Evolutionary conservation across 1,140 invertebrate genomes (phyloP), one percentile per base, ranked within the genome.

Genomic region (Notospermus geniculatus): DNA sequence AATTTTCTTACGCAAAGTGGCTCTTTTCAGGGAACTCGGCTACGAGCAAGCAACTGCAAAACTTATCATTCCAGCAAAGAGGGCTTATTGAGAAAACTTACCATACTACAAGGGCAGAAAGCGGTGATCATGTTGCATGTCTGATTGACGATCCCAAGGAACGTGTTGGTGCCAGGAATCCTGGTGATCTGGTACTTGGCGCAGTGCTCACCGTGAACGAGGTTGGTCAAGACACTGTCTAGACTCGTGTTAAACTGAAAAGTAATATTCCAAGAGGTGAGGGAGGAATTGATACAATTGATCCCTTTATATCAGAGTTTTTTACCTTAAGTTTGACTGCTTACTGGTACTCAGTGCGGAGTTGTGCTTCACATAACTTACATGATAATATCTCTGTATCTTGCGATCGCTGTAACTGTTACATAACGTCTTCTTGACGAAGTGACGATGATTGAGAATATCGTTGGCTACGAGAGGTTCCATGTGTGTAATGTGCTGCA

Each of bases 41-140:
- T n/a, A n/a, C n/a, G n/a, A n/a, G n/a, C n/a, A n/a, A n/a, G n/a
- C n/a, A n/a, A n/a, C n/a, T n/a, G n/a, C n/a, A n/a, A n/a, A n/a
- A n/a, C n/a, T n/a, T n/a, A n/a, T n/a, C n/a, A n/a, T n/a, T n/a
- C n/a, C n/a, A n/a, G n/a, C n/a, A n/a, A n/a, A n/a, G n/a, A n/a
- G n/a, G n/a, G n/a, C n/a, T n/a, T n/a, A n/a, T n/a, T n/a, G n/a
- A 57, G 22, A 11, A 25, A 36, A 80, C 84, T 81, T 78, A 90
- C 89, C 75, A 91, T 92, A 75, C 91, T 94, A 72, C 93, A 97
- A 0, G 93, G 93, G 79, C 93, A 96, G 76, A 96, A 96, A 5
- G 92, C 90, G 13, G 83, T 88, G 71, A 85, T 80, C 4, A 88
- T 85, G 71, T 89, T 88, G 77, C 92, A 93, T 0, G 90, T 90